Evolutionary conservation across 2,113 vertebrate species (phyloP), one percentile per base, ranked within the genome.

Genomic region (Brachyistius frenatus): DNA sequence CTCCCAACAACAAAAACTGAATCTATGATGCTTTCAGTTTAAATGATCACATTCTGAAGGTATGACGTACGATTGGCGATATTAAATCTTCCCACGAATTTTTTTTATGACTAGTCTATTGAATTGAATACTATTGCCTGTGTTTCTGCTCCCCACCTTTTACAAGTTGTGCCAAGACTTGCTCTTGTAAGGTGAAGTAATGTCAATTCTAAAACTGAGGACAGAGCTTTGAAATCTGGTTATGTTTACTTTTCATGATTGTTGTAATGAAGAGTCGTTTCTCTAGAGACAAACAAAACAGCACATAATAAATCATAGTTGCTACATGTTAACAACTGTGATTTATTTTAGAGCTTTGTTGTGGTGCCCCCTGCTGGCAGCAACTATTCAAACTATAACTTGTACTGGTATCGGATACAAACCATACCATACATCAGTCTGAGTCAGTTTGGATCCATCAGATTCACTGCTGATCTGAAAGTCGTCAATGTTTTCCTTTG

Each of bases 321-420:
- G 49, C 4, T 16, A 7, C 13, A 23, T 23, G 23, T 23, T 23
- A 23, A 23, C 23, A 23, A 52, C 6, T 23, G 7, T 3, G 7
- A 23, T 23, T 23, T 36, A 4, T 68, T 62, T 71, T 11, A 61
- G 0, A 31, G 41, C 55, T 31, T 11, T 2, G 3, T n/a, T 72
- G 2, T 79, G 52, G 58, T 74, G 77, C 71, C 75, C 74, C 69
- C 84, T 88, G 54, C 62, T 83, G 86, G 76, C 16, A 50, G 5
- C 15, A 52, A 8, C 49, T 7, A 1, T 55, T 11, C 30, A 31
- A 55, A 15, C 7, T 35, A 9, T 15, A 65, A 49, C 13, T 10
- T 49, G 0, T 14, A n/a, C 10, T 70, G 8, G 3, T 11, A 30
- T 53, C 8, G n/a, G 61, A 53, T 52, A 58, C 7, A 41, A 8